Conservation (phyloP, 2,113 vertebrate species). For the Bucco capensis region DNA sequence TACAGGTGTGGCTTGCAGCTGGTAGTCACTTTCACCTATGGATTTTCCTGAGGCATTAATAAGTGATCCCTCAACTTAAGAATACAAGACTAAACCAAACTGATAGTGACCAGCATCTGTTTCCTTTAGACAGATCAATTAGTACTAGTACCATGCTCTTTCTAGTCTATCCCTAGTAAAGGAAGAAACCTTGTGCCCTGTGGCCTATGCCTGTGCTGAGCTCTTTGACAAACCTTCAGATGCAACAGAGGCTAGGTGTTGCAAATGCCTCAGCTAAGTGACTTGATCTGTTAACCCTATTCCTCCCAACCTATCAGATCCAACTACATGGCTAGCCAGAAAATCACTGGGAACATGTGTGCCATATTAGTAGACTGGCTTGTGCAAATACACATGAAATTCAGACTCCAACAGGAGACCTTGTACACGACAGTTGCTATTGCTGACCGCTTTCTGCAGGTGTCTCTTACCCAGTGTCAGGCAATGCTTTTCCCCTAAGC, state of each 20-base stretch:
- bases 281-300: background rate
- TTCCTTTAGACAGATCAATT: background rate
- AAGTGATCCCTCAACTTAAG: background rate
- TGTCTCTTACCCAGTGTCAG: background rate
- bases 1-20: background rate
- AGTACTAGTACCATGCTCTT: background rate
- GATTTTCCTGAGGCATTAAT: background rate
- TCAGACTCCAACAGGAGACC: constrained; percentile 82
- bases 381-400: constrained; percentile 82
- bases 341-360: constrained; percentile 82
- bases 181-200: background rate
- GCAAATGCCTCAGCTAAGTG: background rate
- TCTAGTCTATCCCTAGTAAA: background rate
- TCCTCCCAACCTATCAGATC: constrained; percentile 66
- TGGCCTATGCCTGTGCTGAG: background rate
- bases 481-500: background rate
- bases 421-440: constrained; percentile 87
- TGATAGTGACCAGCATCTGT: background rate
- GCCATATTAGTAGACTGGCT: constrained; percentile 89
- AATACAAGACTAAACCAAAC: background rate
- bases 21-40: background rate
- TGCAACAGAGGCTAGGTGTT: background rate
- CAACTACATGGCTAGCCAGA: constrained; percentile 75
- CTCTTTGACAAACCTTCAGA: background rate
- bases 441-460: constrained; percentile 87